Evolutionary conservation across 1,140 invertebrate species (phyloP), one percentile per base, ranked within the genome.

Genomic region (Hermatobates lingyangjiaoensis): DNA sequence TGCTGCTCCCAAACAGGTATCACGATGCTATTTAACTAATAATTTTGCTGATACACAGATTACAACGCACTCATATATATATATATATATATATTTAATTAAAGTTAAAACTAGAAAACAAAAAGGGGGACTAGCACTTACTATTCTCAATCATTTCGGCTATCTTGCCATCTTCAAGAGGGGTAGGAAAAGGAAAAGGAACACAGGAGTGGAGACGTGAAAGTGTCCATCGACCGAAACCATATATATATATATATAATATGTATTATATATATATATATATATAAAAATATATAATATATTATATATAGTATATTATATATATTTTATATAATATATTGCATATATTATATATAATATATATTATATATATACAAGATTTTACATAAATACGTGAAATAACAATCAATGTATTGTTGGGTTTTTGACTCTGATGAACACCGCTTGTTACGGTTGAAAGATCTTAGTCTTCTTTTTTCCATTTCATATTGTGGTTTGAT

Each of bases 1-100:
- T 5, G 55, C 60, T 28, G 26, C 52, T 18, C 38, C 21, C 5
- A 51, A 55, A 12, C 49, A 55, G 27, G 54, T 55, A 47, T 39
- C 10, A 34, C 10, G 15, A 20, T 44, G 40, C 20, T 44, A 44
- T 44, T 5, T 44, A 7, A 10, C 40, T 5, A 10, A 44, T 5
- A 10, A 10, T 23, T 20, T 44, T 15, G 20, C 5, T 12, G 18
- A 18, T 20, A 20, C 10, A 10, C 20, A 18, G 18, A 44, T 20
- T 10, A 18, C 5, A 5, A 44, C 10, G 7, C 10, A 7, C 21
- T 10, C 5, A 20, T 44, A 23, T 44, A n/a, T n/a, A n/a, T 44
- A 7, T 23, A 18, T 44, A 44, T 10, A 5, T 20, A 44, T 5
- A 5, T 10, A 44, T 20, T 44, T 20, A 44, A 18, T 20, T 10